Base-by-base conservation (phyloP, 2,888 invertebrate genomes). In the Lepas anatifera region DNA sequence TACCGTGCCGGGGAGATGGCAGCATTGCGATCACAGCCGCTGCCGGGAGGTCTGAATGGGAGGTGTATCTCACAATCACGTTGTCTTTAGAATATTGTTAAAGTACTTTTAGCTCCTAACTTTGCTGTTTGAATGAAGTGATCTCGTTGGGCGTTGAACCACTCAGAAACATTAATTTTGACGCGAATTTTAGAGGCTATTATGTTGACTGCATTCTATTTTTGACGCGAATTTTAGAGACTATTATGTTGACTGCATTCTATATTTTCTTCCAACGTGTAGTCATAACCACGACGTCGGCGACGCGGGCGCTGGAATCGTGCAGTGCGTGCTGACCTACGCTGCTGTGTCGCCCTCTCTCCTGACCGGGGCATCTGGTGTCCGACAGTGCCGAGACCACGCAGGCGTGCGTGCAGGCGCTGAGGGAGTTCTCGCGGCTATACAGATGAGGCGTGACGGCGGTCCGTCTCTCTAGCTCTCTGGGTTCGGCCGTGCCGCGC, bases 341-440 rank as follows among this genome's bases (percentile, higher is more conserved):
- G 41, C 11, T 41, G 41, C 41, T 13, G n/a, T n/a, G n/a, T n/a
- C n/a, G n/a, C n/a, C 41, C 16, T 41, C 4, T 41, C 11, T 13
- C 41, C 41, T 41, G 41, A 41, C 41, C n/a, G n/a, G 41, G 10
- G 41, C 10, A 41, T 63, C 73, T 74, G 74, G 75, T 74, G 78
- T 76, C 77, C 76, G 85, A 73, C 84, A 88, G 90, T 78, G 86
- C 90, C 69, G 87, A 89, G 73, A 87, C 88, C 77, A 83, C 87
- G 73, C 93, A 92, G 81, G 86, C 88, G 73, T 86, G 93, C 76
- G 87, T 89, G 8, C 84, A 87, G 77, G 86, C 91, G 71, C 82
- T 95, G 68, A 87, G 90, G 78, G 92, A 91, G 78, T 92, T 95
- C 79, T 87, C 91, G 69, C 85, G 91, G 76, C 85, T 95, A 69